Base-by-base conservation (phyloP, 2,113 vertebrate species). In the Eulemur macaco region DNA sequence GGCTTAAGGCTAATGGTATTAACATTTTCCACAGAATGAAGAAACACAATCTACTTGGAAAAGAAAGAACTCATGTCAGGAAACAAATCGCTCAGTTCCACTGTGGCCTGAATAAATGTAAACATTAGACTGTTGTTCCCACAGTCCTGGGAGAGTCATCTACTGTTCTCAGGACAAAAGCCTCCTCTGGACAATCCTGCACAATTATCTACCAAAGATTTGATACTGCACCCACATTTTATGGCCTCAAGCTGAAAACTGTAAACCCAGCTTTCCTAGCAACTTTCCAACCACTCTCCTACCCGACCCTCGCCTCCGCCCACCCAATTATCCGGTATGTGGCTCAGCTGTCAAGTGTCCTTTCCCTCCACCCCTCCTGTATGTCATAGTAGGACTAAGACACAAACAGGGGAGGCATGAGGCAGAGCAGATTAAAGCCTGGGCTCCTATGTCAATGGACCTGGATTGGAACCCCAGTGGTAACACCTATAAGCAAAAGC, bases 41-140 rank as follows among this genome's bases (percentile, higher is more conserved):
- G 87, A 96, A 87, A 94, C 86, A 96, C 80, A 93, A 64, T 11
- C 6, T n/a, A 56, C 69, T 37, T 18, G 4, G 88, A 91, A 95
- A 92, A 95, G 91, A 80, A 98, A 97, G 80, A 17, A 64, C 84
- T 88, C 88, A 29, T 0, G 56, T 91, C 93, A 93, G 97, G 97
- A 98, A 97, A 84, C 71, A 31, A 86, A 88, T 1, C 80, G 50
- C 78, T 89, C 54, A 12, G 90, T 88, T 93, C 96, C 94, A 42
- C 1, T 93, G 39, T 15, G 69, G 74, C 96, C 97, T 42, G 96
- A 97, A 85, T 63, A 85, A 92, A 88, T 1, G 50, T 0, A 64
- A 96, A 80, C 86, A 29, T 13, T 1, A 63, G 91, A 89, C 89
- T 2, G 56, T 25, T 3, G 66, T 25, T 78, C 83, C 4, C 0